These are phyloP conservation scores for Lipotes vexillifer DNA, from an alignment of 2,113 vertebrate species.

Conservation along the genomic window DNA sequence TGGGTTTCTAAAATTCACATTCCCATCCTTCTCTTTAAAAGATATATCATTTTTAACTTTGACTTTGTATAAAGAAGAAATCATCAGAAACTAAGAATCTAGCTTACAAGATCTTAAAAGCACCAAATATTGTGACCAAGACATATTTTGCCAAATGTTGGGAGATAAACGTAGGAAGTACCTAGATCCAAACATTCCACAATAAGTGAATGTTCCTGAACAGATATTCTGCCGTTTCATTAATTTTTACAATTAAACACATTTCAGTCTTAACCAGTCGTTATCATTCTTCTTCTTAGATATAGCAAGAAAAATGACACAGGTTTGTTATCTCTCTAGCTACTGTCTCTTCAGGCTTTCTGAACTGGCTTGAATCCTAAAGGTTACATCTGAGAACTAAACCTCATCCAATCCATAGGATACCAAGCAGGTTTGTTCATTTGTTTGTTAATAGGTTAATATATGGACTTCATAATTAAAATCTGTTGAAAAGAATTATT, in stretches of 20 bases:
- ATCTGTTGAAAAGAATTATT: conserved; percentile 63
- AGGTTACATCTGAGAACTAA: conserved; percentile 39
- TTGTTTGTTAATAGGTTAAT: conserved; percentile 25
- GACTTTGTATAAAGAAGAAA: not conserved
- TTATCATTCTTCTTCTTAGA: not conserved
- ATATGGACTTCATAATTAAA: conserved; percentile 56
- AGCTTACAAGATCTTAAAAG: not conserved
- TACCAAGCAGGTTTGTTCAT: not conserved
- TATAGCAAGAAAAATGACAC: not conserved
- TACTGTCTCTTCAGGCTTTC: not conserved
- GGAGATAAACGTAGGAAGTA: not conserved
- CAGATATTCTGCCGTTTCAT: not conserved
- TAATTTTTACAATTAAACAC: not conserved
- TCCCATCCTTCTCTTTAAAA: not conserved
- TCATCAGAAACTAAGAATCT: not conserved
- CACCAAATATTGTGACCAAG: not conserved
- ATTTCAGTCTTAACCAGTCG: not conserved
- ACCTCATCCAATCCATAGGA: not conserved
- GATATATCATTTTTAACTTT: not conserved
- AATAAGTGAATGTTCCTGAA: not conserved
- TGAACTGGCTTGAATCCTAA: conserved; percentile 18
- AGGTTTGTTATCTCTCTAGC: not conserved
- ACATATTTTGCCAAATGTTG: not conserved
- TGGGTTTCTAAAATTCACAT: not conserved
- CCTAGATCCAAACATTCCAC: not conserved